Evolutionary conservation across 2,797 vertebrate genomes (phyloP).

Genomic region (Lateolabrax maculatus): DNA sequence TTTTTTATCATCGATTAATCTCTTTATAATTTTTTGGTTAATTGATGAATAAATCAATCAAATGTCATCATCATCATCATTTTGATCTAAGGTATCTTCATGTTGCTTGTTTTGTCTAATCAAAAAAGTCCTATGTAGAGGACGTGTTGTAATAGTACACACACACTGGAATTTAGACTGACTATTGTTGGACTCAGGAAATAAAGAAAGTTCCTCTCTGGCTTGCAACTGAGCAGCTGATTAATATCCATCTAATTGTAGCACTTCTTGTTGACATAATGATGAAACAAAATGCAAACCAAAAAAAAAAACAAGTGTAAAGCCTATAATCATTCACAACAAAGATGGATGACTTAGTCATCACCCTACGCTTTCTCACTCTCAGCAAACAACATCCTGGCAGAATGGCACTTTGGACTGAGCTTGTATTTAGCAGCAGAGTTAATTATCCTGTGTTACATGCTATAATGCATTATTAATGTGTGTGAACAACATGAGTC

Average conservation of each 20-base stretch:
- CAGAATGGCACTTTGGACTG: conserved; percentile 60
- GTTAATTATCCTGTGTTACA: conserved; percentile 78
- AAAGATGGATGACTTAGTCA: conserved; percentile 66
- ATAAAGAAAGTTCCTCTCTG: conserved; percentile 29
- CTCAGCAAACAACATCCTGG: conserved; percentile 53
- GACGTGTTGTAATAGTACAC: neutral
- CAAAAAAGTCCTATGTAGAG: neutral
- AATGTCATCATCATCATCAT: neutral
- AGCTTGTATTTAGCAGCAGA: conserved; percentile 67
- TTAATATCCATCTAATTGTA: conserved; percentile 58
- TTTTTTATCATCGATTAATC: neutral
- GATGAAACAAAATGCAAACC: conserved; percentile 61
- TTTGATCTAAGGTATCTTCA: neutral
- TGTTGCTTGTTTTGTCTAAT: neutral
- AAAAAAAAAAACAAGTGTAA: conserved; percentile 39
- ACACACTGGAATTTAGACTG: neutral
- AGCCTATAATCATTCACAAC: conserved; percentile 75
- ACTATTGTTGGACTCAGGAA: conserved; percentile 18
- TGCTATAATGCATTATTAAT: conserved; percentile 81
- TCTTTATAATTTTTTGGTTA: neutral
- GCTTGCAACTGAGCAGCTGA: conserved; percentile 38
- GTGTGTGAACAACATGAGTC: conserved; percentile 71
- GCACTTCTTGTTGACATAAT: conserved; percentile 52
- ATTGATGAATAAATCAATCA: neutral
- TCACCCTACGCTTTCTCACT: conserved; percentile 53